Evolutionary conservation across 37 sponge, comb jelly and placozoan genomes (phyloP), one percentile per base, ranked within the genome.

Genomic region (Dysidea cf. avara): DNA sequence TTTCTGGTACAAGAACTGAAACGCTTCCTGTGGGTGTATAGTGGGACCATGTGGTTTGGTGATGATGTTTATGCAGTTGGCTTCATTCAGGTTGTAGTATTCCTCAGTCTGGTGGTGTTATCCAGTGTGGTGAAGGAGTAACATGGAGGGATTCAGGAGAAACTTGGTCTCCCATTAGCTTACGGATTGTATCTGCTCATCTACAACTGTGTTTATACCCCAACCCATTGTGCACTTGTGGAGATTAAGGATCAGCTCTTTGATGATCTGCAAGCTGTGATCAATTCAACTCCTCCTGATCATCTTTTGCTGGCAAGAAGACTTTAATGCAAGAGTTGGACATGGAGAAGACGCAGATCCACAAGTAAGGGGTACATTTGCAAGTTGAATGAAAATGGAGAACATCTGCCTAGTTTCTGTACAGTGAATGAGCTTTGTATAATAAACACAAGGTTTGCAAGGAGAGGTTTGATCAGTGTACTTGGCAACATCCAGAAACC

Each of bases 11-110:
- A 75, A 32, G 47, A 75, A 51, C 64, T 75, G n/a, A 61, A 61
- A 35, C 55, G 21, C 11, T 66, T 55, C 33, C 25, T 18, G 39
- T 68, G 69, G 39, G 29, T 26, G 14, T 68, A 24, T 47, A 75
- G 76, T 75, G 76, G 61, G 76, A 75, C 64, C 31, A 75, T 61
- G 65, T 75, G 76, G 76, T 75, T 75, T 75, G 76, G 76, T 49
- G 32, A 75, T 49, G 64, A 38, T 28, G 53, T 75, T 17, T 75
- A 75, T 63, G 65, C 60, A 25, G 76, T 75, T 34, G 65, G n/a
- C 28, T 61, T 28, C 57, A 56, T 26, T 56, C 57, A 5, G 57
- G 57, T 28, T 13, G 57, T 7, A 22, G 28, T 28, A 53, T 35
- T 26, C 61, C 61, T 35, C 37, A 37, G 18, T 26, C 24, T 36